Percentiles rank a stretch among this genome's conserved stretches.
Conservation (phyloP, 2,797 vertebrate species). For the Molossus molossus region DNA sequence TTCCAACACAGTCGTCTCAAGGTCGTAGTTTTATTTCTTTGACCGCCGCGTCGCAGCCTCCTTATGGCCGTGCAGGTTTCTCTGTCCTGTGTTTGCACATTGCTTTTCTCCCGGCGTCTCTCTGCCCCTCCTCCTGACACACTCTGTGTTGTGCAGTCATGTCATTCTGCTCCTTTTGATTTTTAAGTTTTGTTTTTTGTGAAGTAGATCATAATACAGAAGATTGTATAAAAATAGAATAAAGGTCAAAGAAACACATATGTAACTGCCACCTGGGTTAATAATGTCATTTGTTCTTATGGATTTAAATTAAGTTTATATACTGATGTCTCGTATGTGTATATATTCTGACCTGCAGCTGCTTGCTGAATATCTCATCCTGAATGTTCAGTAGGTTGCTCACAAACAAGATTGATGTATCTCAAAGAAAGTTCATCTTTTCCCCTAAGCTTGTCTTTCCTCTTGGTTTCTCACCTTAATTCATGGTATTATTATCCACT, state of each 20-base stretch:
- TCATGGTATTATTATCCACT: not conserved
- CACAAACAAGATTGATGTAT: not conserved
- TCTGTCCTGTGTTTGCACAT: not conserved
- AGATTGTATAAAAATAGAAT: conserved; percentile 25
- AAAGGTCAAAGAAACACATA: not conserved
- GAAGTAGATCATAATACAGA: conserved; percentile 14
- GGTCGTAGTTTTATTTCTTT: not conserved
- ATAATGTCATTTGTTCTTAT: not conserved
- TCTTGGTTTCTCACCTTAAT: not conserved
- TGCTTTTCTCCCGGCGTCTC: not conserved
- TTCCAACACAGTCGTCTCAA: not conserved
- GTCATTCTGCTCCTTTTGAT: not conserved
- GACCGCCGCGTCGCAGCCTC: not conserved
- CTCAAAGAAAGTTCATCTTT: not conserved
- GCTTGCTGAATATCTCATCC: not conserved
- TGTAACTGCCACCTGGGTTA: not conserved
- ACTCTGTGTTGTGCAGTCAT: not conserved
- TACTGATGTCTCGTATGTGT: not conserved
- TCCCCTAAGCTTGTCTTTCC: conserved; percentile 7
- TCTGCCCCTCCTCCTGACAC: not conserved
- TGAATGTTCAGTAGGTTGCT: not conserved
- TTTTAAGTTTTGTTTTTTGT: conserved; percentile 63
- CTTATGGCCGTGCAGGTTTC: not conserved
- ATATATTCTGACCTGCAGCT: not conserved
- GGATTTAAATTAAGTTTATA: not conserved